Percentiles rank a stretch among this genome's conserved stretches.
phyloP scores from a whole-genome alignment of 2,888 invertebrate genomes.

The Halocaridina rubra region DNA sequence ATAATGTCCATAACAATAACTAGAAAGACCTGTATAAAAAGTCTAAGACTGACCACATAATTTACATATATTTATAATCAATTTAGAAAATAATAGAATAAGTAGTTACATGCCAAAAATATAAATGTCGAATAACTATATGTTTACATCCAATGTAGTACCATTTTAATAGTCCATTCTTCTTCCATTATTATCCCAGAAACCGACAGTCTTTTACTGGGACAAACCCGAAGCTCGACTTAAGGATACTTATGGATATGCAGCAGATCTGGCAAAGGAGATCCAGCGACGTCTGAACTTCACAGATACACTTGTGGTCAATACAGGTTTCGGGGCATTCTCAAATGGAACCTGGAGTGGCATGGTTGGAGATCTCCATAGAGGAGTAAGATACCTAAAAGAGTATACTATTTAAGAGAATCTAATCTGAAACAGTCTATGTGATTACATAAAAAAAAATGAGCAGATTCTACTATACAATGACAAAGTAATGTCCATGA shows the following conservation, averaged over 20 bases:
- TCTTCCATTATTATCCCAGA: too few species aligned
- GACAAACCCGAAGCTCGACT: background rate
- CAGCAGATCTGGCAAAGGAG: conserved; percentile 10
- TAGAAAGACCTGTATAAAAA: background rate
- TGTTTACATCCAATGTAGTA: background rate
- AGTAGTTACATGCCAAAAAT: too few species aligned
- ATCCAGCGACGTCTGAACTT: conserved; percentile 30
- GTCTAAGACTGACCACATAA: background rate
- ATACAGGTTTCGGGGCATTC: conserved; percentile 36
- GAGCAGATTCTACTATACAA: too few species aligned
- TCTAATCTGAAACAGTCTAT: too few species aligned
- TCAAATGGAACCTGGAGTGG: conserved; percentile 38
- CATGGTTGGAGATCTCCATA: conserved; percentile 33
- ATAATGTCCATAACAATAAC: too few species aligned
- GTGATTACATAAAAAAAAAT: too few species aligned
- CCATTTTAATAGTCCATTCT: too few species aligned
- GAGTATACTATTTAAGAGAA: too few species aligned
- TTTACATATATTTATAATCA: background rate
- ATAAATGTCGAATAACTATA: background rate
- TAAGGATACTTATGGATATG: conserved; percentile 13
- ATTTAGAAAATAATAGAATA: background rate
- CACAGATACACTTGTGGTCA: conserved; percentile 27
- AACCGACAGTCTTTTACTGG: conserved; percentile 35
- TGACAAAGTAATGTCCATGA: too few species aligned
- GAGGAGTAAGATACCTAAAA: background rate